Conservation (phyloP, 2,797 vertebrate species). For the Molossus molossus region DNA sequence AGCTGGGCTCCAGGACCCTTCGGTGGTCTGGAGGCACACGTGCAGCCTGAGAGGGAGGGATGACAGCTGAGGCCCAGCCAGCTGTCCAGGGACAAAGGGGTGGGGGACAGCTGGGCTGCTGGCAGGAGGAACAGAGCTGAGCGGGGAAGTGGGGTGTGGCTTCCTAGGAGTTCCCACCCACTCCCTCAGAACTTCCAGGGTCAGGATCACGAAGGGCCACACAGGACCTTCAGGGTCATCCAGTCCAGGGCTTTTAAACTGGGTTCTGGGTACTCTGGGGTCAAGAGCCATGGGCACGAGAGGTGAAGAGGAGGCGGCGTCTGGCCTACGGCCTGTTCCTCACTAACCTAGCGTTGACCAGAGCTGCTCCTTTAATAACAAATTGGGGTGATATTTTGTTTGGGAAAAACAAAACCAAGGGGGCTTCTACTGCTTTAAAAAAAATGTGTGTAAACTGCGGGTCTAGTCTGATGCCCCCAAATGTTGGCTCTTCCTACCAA, state of each 20-base stretch:
- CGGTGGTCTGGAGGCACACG: not conserved
- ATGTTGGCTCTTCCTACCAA: not conserved
- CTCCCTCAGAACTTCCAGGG: not conserved
- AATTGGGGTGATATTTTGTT: not conserved
- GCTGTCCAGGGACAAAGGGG: conserved; percentile 67
- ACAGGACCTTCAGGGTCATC: not conserved
- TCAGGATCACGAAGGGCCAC: not conserved
- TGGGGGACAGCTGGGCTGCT: conserved; percentile 55
- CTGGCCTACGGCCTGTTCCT: not conserved
- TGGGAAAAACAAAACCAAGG: not conserved
- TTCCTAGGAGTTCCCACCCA: not conserved
- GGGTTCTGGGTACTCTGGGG: not conserved
- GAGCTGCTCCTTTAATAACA: not conserved
- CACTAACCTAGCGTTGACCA: not conserved
- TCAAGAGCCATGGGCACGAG: not conserved
- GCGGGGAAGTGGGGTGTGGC: not conserved
- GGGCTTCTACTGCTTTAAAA: not conserved
- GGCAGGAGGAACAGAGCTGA: not conserved
- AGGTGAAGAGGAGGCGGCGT: not conserved
- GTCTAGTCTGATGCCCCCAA: not conserved
- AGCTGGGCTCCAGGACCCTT: not conserved
- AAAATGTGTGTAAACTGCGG: not conserved
- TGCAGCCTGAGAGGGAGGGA: not conserved
- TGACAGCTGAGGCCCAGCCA: conserved; percentile 75
- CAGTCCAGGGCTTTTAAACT: not conserved